A percentile compares a stretch with the other conserved stretches of the same genome.
phyloP scores from a whole-genome alignment of 35 echinoderm and acorn worm genomes.

The Nesometra sesokonis region DNA sequence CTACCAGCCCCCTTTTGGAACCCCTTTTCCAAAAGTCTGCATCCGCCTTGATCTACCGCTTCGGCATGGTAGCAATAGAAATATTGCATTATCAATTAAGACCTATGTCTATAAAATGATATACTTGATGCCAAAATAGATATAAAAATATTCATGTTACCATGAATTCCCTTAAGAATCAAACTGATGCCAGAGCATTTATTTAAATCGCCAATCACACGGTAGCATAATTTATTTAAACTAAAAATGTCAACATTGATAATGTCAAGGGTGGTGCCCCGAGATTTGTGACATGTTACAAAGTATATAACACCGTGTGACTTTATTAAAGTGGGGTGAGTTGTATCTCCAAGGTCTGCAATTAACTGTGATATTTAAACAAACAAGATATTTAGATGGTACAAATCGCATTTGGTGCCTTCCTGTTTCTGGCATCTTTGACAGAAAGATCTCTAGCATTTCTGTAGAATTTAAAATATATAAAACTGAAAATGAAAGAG shows the following conservation, averaged over 20 bases:
- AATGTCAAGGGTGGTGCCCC: neutral
- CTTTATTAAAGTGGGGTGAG: too few species aligned
- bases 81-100: too few species aligned
- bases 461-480: neutral
- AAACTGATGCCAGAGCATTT: neutral
- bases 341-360: too few species aligned
- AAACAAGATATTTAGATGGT: too few species aligned
- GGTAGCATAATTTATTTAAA: neutral
- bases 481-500: neutral
- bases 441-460: neutral
- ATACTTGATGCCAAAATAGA: too few species aligned
- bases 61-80: too few species aligned
- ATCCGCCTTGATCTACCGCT: too few species aligned
- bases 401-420: neutral
- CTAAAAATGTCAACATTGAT: neutral
- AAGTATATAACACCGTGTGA: neutral
- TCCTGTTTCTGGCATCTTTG: neutral
- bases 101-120: too few species aligned
- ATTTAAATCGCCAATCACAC: neutral
- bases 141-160: neutral
- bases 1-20: too few species aligned
- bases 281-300: neutral
- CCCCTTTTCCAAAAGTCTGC: too few species aligned
- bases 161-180: neutral
- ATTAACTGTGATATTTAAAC: too few species aligned